These are phyloP conservation scores for Poicephalus meyeri DNA, from an alignment of 2,113 vertebrate species.

Conservation along the genomic window DNA sequence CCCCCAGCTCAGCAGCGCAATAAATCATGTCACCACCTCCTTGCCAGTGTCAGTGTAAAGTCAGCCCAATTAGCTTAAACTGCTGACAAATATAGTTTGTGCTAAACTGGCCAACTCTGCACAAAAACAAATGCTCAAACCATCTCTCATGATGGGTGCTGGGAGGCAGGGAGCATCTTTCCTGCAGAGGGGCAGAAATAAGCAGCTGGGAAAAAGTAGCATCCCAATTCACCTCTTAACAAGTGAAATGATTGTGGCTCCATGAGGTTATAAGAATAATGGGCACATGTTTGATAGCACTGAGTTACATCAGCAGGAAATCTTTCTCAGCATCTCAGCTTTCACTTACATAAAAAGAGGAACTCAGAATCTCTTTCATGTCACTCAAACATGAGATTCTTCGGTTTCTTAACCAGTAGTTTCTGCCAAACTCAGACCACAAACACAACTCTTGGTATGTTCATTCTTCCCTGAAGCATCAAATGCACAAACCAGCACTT, in stretches of 20 bases:
- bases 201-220: not conserved
- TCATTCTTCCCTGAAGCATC: not conserved
- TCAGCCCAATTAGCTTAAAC: conserved; percentile 41
- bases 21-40: conserved; percentile 50
- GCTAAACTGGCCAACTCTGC: not conserved
- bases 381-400: not conserved
- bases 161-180: not conserved
- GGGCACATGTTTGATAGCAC: not conserved
- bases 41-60: conserved; percentile 27
- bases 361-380: not conserved
- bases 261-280: not conserved
- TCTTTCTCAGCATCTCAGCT: not conserved
- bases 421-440: not conserved
- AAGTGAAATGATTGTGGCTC: not conserved
- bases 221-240: not conserved
- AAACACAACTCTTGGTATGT: not conserved
- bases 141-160: not conserved
- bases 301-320: not conserved
- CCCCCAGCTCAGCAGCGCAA: not conserved
- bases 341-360: not conserved
- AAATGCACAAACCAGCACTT: not conserved
- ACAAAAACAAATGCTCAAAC: not conserved
- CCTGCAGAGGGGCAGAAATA: not conserved
- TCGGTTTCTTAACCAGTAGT: not conserved
- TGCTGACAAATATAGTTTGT: not conserved